These are phyloP conservation scores for Chrysemys picta DNA, from an alignment of 2,113 vertebrate species.

Conservation along the genomic window DNA sequence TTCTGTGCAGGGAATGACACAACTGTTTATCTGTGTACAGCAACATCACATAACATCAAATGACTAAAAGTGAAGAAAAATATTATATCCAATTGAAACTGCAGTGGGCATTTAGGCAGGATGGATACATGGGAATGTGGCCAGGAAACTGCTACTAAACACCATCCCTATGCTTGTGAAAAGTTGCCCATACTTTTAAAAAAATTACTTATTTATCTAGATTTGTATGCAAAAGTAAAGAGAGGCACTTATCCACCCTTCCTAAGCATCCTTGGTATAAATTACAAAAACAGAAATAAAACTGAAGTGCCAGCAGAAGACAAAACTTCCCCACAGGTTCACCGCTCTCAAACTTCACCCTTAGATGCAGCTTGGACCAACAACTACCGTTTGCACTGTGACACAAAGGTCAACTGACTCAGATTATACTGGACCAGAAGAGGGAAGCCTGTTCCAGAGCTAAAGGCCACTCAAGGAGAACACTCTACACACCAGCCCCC, in stretches of 20 bases:
- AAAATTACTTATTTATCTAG: neutral
- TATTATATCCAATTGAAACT: neutral
- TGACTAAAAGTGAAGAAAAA: too few relatives aligned
- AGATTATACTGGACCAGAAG: too few relatives aligned
- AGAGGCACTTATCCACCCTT: neutral
- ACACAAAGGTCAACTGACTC: neutral
- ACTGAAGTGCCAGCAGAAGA: neutral
- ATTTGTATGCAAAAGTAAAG: neutral
- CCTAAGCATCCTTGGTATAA: neutral
- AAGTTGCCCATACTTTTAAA: neutral
- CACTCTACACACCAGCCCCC: neutral
- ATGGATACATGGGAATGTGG: neutral
- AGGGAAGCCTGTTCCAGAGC: neutral
- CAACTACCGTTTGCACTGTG: too few relatives aligned
- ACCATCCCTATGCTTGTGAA: neutral
- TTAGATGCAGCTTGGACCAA: neutral
- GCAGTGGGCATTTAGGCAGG: neutral
- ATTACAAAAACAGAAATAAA: neutral
- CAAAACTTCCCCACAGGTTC: neutral
- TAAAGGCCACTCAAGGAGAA: too few relatives aligned
- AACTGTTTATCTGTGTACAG: neutral
- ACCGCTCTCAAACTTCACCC: neutral
- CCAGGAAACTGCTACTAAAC: neutral
- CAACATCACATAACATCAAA: neutral
- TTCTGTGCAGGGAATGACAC: neutral